Base-by-base conservation (phyloP, 2,113 vertebrate genomes). In the Sardina pilchardus region DNA sequence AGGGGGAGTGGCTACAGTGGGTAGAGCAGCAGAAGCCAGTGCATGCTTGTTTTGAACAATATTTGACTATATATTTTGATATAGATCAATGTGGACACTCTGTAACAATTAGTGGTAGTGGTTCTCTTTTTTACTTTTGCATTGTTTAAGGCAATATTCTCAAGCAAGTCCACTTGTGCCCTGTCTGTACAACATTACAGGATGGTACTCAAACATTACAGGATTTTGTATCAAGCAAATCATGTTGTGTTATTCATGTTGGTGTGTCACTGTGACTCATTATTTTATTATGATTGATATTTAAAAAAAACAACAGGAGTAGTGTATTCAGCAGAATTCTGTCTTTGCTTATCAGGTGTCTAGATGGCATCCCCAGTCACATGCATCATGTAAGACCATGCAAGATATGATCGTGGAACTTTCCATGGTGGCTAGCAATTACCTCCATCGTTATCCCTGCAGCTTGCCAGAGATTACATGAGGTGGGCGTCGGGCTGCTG, bases 341-440 rank as follows among this genome's bases (percentile, higher is more conserved):
- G 4, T n/a, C 50, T 30, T 71, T 71, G 24, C 9, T 7, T 26
- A 71, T 30, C 26, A 71, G 63, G 7, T 71, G 26, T 19, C 3
- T 17, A 50, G 1, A 30, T 30, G 26, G 63, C 3, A 34, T 12
- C 10, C 8, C 8, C 30, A 71, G 63, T 71, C 26, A 71, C 63
- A 34, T 34, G 9, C 26, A 10, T 71, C 63, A 71, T 71, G 26
- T 71, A 30, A 30, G 63, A 9, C 26, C 63, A 34, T 71, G 26
- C 30, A 9, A 30, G 63, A 71, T 12, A 71, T 30, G 7, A 82
- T 45, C 47, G 53, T 53, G 44, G 84, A 47, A 82, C 87, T 80
- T 50, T 81, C 47, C 24, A 39, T 43, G 21, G 44, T 48, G 59
- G 44, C 59, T 39, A 50, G 16, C 39, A 45, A 45, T 83, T 88